Evolutionary conservation across 1,140 invertebrate species (phyloP).

Genomic region (Tetramorium alpestre): DNA sequence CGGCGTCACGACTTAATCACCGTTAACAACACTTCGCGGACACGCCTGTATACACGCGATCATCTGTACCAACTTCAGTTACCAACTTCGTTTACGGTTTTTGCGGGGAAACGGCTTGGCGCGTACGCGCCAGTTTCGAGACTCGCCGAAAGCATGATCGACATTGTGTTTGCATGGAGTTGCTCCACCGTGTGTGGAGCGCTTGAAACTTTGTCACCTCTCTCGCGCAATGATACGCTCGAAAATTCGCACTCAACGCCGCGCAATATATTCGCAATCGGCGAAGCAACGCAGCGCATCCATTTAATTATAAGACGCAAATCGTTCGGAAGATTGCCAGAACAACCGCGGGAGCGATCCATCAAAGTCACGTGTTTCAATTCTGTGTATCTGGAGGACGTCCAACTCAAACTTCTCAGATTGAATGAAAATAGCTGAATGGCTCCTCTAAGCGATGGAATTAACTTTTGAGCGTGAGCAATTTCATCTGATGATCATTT

Average conservation of each 20-base stretch:
- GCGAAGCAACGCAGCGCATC: neutral
- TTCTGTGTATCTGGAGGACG: neutral
- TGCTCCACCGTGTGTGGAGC: neutral
- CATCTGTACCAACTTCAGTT: conserved; percentile 25
- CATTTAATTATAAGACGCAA: conserved; percentile 41
- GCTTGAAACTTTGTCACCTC: neutral
- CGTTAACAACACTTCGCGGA: conserved; percentile 16
- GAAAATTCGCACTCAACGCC: neutral
- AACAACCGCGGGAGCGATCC: conserved; percentile 30
- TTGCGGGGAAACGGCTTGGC: neutral
- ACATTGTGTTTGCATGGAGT: neutral
- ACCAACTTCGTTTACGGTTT: conserved; percentile 16
- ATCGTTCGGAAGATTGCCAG: conserved; percentile 27
- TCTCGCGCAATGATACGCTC: neutral
- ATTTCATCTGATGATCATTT: neutral
- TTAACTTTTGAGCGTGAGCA: conserved; percentile 11
- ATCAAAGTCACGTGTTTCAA: conserved; percentile 47
- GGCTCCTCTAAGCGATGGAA: conserved; percentile 20
- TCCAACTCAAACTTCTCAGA: conserved; percentile 47
- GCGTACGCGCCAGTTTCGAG: neutral
- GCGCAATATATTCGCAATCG: neutral
- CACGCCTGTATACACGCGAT: neutral
- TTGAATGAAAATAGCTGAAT: conserved; percentile 58
- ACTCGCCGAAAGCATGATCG: neutral
- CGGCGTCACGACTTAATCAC: conserved; percentile 21